Evolutionary conservation across 2,888 invertebrate species (phyloP), one percentile per base, ranked within the genome.

Genomic region (Colostygia pectinataria): DNA sequence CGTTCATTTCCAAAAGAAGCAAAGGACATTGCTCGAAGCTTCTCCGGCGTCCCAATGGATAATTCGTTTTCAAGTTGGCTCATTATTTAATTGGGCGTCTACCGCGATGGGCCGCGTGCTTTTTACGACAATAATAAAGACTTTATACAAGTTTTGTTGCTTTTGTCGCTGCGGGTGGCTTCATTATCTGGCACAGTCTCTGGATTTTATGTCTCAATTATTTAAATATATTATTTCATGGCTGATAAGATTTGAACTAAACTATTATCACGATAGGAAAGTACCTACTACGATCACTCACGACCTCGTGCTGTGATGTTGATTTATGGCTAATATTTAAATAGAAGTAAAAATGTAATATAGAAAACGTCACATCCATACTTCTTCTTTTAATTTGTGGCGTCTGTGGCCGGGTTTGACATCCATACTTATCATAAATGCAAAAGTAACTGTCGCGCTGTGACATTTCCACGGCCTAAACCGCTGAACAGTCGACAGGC

Each of bases 11-110:
- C 10, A 7, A 29, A 63, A 66, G 67, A 72, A 67, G 72, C 6
- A 46, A 46, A 39, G 37, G 46, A 45, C 32, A 45, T 45, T 55
- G 43, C 31, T 49, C 27, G 46, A 50, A 45, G 50, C 34, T 81
- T 77, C 78, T 80, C 66, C 56, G 59, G 58, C 62, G 69, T 73
- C 75, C 66, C 75, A 61, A 72, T 73, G 77, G 63, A 77, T 77
- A 80, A 83, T 83, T 83, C 74, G 78, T 81, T 82, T 80, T 75
- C 65, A 74, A 83, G 76, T 79, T 76, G 73, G 76, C 77, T 83
- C 82, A 81, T 86, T 86, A 83, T 83, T 85, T 84, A 84, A 87
- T 86, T 80, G 83, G 71, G 73, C 78, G 72, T 73, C 75, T 74
- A 70, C 76, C 66, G 60, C 69, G 73, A 74, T 66, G 76, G 74